A percentile compares a stretch with the other conserved stretches of the same genome.
These are phyloP conservation scores for Spongilla lacustris DNA, from an alignment of 37 sponge, comb jelly and placozoan species.

Conservation along the genomic window DNA sequence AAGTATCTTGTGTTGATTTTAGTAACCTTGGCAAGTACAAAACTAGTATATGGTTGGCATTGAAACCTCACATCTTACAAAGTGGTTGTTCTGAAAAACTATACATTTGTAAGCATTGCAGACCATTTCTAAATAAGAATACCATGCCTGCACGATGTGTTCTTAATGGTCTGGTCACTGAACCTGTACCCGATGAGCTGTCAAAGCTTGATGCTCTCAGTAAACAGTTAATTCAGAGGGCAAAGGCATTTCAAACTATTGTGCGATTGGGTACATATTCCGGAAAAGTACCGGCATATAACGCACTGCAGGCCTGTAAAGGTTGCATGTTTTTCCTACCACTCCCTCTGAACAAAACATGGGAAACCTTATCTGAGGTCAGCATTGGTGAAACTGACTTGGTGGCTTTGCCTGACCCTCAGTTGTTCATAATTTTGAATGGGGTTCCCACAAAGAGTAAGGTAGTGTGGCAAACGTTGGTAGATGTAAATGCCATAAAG, in stretches of 20 bases:
- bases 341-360: conserved; percentile 38
- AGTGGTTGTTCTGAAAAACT: not conserved
- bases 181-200: conserved; percentile 54
- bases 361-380: conserved; percentile 23
- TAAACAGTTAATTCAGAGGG: too few species aligned
- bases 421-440: conserved; percentile 57
- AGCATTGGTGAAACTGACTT: too few species aligned
- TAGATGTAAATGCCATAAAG: too few species aligned
- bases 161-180: conserved; percentile 57
- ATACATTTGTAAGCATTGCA: conserved; percentile 58
- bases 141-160: conserved; percentile 60
- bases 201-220: conserved; percentile 47
- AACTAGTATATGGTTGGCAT: conserved; percentile 14
- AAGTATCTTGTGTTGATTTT: too few species aligned
- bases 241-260: conserved; percentile 52
- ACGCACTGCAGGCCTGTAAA: conserved; percentile 43
- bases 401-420: not conserved
- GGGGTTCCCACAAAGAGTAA: conserved; percentile 50
- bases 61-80: conserved; percentile 29
- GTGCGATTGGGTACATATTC: conserved; percentile 56
- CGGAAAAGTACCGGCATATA: too few species aligned
- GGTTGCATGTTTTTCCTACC: conserved; percentile 53
- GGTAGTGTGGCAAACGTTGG: too few species aligned
- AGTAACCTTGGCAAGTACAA: too few species aligned
- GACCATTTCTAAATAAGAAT: conserved; percentile 6